Conservation (phyloP, 2,888 invertebrate genomes). For the Sepiola atlantica region DNA sequence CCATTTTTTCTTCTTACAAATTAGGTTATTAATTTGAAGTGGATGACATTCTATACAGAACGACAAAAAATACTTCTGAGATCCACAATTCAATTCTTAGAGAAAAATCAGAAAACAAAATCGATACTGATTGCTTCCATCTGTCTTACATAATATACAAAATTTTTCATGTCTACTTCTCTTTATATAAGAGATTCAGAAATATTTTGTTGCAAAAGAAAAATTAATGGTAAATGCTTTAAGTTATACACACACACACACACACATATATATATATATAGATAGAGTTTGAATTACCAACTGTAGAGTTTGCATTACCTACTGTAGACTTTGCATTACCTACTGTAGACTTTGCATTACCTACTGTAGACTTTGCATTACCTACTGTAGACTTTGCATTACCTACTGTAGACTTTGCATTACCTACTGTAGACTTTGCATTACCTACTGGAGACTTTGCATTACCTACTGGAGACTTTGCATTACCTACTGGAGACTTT, state of each 20-base stretch:
- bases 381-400: no score
- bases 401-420: no score
- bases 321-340: no score
- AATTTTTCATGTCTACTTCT: neutral
- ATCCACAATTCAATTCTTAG: neutral
- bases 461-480: no score
- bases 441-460: no score
- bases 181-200: neutral
- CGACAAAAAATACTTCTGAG: neutral
- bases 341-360: no score
- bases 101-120: neutral
- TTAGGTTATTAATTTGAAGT: slow-evolving; percentile 32
- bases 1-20: neutral
- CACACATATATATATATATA: no score
- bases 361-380: no score
- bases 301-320: no score
- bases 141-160: neutral
- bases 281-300: no score
- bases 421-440: no score
- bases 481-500: no score
- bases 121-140: neutral
- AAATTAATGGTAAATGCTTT: neutral
- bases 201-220: neutral
- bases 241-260: neutral
- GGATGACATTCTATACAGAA: neutral